A percentile compares a stretch with the other conserved stretches of the same genome.
Evolutionary conservation across 1,140 invertebrate species (phyloP).

Genomic region (Musca domestica): DNA sequence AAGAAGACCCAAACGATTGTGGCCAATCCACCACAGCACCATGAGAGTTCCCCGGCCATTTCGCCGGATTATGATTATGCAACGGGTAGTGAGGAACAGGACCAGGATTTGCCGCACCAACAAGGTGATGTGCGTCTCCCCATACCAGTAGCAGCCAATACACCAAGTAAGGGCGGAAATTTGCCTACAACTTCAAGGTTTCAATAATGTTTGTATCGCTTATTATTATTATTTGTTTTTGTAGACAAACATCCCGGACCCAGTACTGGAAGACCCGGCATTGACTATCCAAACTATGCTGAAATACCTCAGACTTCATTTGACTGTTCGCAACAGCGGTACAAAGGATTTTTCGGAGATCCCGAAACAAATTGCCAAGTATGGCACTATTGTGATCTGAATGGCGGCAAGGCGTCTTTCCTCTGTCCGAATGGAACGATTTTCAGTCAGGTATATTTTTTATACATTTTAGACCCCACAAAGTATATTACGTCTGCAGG

Average conservation of each 20-base stretch:
- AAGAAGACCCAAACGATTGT: conserved; percentile 57
- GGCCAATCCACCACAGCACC: conserved; percentile 48
- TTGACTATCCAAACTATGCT: conserved; percentile 79
- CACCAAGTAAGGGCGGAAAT: conserved; percentile 36
- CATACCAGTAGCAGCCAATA: not conserved
- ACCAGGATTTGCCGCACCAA: conserved; percentile 6
- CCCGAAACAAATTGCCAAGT: conserved; percentile 83
- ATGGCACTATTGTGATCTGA: conserved; percentile 90
- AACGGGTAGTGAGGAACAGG: conserved; percentile 26
- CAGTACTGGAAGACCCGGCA: conserved; percentile 72
- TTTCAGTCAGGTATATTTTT: conserved; percentile 73
- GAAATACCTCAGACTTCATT: conserved; percentile 77
- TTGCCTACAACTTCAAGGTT: not conserved
- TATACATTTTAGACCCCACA: not conserved
- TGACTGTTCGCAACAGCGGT: conserved; percentile 78
- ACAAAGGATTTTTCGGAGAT: conserved; percentile 89
- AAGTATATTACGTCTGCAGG: too few relatives aligned
- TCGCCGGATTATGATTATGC: conserved; percentile 41
- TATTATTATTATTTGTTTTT: not conserved
- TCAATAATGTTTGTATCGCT: not conserved
- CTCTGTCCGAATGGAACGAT: conserved; percentile 89
- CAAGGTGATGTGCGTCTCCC: not conserved
- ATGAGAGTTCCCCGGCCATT: conserved; percentile 32
- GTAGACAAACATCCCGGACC: conserved; percentile 48
- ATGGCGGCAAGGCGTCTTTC: conserved; percentile 86